Base-by-base conservation (phyloP, 2,797 vertebrate genomes). In the Ctenochaetus hawaiiensis region DNA sequence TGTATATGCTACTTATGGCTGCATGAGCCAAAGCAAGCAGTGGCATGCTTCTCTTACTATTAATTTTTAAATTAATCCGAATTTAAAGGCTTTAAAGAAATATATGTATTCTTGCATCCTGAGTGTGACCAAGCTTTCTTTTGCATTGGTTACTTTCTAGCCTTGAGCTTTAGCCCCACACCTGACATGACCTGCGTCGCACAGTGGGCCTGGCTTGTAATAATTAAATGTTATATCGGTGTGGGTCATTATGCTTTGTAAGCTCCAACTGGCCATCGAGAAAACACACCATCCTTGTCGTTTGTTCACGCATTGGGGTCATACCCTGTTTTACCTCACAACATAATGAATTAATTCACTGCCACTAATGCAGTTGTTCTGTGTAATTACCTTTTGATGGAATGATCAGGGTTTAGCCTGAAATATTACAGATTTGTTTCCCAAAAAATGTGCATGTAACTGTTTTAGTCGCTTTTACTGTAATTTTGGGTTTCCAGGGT, bases 271-370 rank as follows among this genome's bases (percentile, higher is more conserved):
- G 78, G 52, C 51, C 83, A 70, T 88, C 84, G 75, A 82, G 89
- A 84, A 89, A 89, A 78, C 80, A 86, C 87, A 81, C 78, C 81
- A 83, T 65, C 79, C 75, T 53, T 86, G 75, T 78, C 62, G 77
- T 82, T 84, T 62, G n/a, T 67, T 86, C 65, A 67, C 61, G 75
- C 74, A 82, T 69, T 67, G 58, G 70, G 71, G 54, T 71, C 77
- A 63, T 41, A 62, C 20, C 68, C 69, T 41, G 44, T 60, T 83
- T 80, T 69, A 69, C 45, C 62, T 79, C 47, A 1, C 22, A 2
- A 37, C 77, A 58, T 53, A 64, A 67, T 64, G 37, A 75, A 67
- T 26, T 16, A 54, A 78, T 60, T 63, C 20, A 2, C 18, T 60
- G 83, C 67, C 72, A 68, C 58, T 56, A 44, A 71, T 41, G 2